These are phyloP conservation scores for Egretta garzetta DNA, from an alignment of 2,113 vertebrate species.

Conservation along the genomic window DNA sequence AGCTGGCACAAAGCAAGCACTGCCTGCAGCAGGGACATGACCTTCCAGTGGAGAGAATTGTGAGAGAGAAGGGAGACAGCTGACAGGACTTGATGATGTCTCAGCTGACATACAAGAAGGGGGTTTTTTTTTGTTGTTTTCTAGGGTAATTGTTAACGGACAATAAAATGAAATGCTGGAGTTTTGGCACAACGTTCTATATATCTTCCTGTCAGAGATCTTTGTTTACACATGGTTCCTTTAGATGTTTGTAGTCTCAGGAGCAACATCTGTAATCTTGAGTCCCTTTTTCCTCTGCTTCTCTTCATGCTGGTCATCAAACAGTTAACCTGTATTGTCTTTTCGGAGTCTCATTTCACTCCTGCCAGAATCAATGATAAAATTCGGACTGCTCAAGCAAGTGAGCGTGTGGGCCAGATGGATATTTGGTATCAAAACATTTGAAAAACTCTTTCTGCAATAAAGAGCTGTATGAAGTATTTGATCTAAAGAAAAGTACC, in stretches of 20 bases:
- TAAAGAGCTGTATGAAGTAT: neutral
- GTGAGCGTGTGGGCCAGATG: neutral
- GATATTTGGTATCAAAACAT: conserved; percentile 21
- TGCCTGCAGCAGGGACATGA: neutral
- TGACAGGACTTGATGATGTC: neutral
- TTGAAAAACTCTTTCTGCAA: conserved; percentile 17
- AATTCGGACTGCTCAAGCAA: neutral
- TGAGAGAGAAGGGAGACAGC: neutral
- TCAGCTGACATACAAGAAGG: neutral
- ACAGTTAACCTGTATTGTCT: neutral
- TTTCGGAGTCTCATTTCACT: neutral
- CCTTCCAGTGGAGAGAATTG: neutral
- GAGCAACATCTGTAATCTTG: neutral
- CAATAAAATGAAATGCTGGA: neutral
- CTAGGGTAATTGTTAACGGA: neutral
- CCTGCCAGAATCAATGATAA: conserved; percentile 18
- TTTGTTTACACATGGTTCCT: neutral
- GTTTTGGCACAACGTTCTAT: neutral
- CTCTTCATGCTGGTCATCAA: neutral
- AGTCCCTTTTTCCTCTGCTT: neutral
- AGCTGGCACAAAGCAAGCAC: neutral
- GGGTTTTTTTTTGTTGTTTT: neutral
- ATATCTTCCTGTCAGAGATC: neutral
- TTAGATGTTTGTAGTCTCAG: neutral
- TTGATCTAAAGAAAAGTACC: conserved; percentile 6